phyloP scores from a whole-genome alignment of 1,140 invertebrate species.

The Drosophila guanche region DNA sequence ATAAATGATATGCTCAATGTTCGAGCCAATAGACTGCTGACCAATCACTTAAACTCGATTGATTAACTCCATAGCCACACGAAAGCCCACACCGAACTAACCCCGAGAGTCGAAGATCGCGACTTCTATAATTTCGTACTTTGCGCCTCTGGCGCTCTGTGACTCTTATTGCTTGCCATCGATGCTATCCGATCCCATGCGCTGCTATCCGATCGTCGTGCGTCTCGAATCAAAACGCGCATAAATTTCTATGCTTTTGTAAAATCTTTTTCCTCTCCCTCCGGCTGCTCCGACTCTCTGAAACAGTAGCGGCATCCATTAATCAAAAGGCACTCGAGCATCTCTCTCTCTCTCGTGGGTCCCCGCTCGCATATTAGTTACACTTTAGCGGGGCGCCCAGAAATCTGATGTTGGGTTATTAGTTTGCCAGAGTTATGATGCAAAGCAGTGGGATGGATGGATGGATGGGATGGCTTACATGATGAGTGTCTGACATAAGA shows the following conservation, averaged over 20 bases:
- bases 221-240: constrained; percentile 65
- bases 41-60: constrained; percentile 63
- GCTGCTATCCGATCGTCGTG: constrained; percentile 40
- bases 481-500: constrained; percentile 27
- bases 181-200: constrained; percentile 14
- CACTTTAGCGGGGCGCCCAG: constrained; percentile 46
- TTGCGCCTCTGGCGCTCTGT: constrained; percentile 39
- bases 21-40: constrained; percentile 45
- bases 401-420: constrained; percentile 50
- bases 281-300: no score
- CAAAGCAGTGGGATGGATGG: constrained; percentile 40
- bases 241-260: constrained; percentile 60
- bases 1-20: constrained; percentile 70
- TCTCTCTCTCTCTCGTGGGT: not conserved
- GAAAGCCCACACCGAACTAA: constrained; percentile 20
- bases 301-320: constrained; percentile 76
- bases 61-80: constrained; percentile 49
- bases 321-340: constrained; percentile 67
- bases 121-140: constrained; percentile 56
- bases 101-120: constrained; percentile 14
- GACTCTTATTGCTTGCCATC: constrained; percentile 18
- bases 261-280: constrained; percentile 19
- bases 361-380: constrained; percentile 67
- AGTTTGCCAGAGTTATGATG: constrained; percentile 46
- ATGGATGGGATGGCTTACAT: constrained; percentile 32